Conservation (phyloP, 2,888 invertebrate genomes). For the Argynnis bischoffii region DNA sequence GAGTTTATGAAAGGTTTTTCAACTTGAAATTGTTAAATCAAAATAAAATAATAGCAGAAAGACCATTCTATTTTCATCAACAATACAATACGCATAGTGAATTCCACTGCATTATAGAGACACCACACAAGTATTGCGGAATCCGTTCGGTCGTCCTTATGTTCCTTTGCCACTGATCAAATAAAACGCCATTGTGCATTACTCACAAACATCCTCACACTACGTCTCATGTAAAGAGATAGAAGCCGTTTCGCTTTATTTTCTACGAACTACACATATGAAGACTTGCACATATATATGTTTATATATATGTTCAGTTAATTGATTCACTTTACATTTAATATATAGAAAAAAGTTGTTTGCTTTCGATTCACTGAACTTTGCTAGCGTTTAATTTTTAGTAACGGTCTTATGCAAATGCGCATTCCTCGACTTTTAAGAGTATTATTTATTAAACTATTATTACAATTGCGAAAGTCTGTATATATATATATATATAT, state of each 20-base stretch:
- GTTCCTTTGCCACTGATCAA: conserved; percentile 25
- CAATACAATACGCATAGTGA: conserved; percentile 12
- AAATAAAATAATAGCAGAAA: conserved; percentile 5
- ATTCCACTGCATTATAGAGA: conserved; percentile 19
- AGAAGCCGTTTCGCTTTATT: conserved; percentile 1
- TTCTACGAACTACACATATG: background rate
- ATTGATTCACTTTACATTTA: background rate
- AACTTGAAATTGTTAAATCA: background rate
- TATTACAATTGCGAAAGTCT: no score
- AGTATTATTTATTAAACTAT: background rate
- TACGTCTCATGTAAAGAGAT: conserved; percentile 20
- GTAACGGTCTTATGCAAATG: conserved; percentile 6
- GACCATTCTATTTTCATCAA: conserved; percentile 21
- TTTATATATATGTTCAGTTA: background rate
- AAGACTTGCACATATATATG: background rate
- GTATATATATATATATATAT: no score
- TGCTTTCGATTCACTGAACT: background rate
- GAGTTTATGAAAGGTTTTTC: background rate
- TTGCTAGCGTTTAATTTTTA: background rate
- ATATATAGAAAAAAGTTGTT: background rate
- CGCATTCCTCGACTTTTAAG: conserved; percentile 2
- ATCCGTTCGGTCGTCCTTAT: conserved; percentile 12
- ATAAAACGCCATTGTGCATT: conserved; percentile 28
- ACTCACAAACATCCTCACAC: conserved; percentile 17
- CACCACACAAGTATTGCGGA: conserved; percentile 4